Conservation (phyloP, 2,113 vertebrate species). For the Oceanites oceanicus region DNA sequence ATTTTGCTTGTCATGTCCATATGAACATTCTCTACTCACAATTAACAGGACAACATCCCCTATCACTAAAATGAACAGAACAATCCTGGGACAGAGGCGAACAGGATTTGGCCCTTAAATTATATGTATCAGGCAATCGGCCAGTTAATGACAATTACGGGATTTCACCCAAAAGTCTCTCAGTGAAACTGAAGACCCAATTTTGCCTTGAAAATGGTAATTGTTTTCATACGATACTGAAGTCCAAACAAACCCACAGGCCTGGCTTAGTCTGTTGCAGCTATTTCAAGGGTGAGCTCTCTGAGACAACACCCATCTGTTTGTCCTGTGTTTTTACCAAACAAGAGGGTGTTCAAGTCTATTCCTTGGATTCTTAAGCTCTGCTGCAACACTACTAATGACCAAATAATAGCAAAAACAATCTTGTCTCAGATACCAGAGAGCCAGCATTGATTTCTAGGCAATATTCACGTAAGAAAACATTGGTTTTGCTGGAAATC, state of each 20-base stretch:
- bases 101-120: neutral
- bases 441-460: neutral
- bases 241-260: neutral
- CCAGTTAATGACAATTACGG: neutral
- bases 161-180: neutral
- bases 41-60: neutral
- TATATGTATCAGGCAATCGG: fast-evolving
- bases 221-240: neutral
- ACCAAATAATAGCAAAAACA: neutral
- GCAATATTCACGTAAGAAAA: neutral
- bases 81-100: neutral
- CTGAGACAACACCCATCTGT: neutral
- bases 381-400: neutral
- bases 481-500: neutral
- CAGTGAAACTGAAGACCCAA: neutral
- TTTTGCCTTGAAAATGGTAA: neutral
- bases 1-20: neutral
- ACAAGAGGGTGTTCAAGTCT: neutral
- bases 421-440: neutral
- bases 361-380: neutral
- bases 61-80: neutral
- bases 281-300: neutral
- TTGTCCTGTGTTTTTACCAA: neutral
- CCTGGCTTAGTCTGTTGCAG: neutral
- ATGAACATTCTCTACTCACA: neutral